These are phyloP conservation scores for Lindbergichthys nudifrons DNA, from an alignment of 2,797 vertebrate species.

Conservation along the genomic window DNA sequence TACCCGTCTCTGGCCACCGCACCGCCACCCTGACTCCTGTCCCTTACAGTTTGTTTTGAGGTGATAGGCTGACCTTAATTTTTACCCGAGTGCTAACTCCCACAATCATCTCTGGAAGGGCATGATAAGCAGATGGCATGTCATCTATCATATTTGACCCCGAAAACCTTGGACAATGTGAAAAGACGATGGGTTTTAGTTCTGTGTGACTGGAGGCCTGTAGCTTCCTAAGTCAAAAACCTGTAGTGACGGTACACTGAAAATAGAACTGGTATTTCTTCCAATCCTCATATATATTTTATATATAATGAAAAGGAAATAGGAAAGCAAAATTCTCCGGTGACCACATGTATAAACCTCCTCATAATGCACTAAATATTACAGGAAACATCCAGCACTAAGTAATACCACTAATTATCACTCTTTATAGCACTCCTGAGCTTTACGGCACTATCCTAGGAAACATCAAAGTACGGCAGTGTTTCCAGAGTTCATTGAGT, in stretches of 20 bases:
- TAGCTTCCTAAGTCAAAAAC: constrained; percentile 1
- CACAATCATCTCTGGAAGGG: constrained; percentile 74
- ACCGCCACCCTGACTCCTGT: constrained; percentile 50
- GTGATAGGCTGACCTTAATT: constrained; percentile 81
- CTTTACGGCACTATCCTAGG: constrained; percentile 29
- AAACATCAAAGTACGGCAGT: constrained; percentile 46
- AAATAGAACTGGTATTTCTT: constrained; percentile 15
- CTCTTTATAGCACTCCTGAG: constrained; percentile 12
- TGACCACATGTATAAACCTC: constrained; percentile 23
- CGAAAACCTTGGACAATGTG: constrained; percentile 71
- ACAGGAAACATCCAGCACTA: constrained; percentile 18
- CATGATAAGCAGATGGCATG: constrained; percentile 83
- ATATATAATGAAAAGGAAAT: constrained; percentile 34
- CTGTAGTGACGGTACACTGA: constrained; percentile 18
- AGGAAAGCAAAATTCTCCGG: constrained; percentile 24
- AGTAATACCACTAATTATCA: constrained; percentile 29
- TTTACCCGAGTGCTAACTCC: constrained; percentile 63
- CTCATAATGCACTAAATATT: constrained; percentile 31
- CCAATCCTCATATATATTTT: constrained; percentile 20
- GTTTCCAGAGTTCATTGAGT: constrained; percentile 39
- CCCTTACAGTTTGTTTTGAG: constrained; percentile 66
- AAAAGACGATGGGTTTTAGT: constrained; percentile 66
- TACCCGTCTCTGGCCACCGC: constrained; percentile 20
- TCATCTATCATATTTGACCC: constrained; percentile 84
- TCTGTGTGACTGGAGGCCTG: constrained; percentile 40